phyloP scores from a whole-genome alignment of 2,797 vertebrate species.

The Parauchenoglanis punctatus region DNA sequence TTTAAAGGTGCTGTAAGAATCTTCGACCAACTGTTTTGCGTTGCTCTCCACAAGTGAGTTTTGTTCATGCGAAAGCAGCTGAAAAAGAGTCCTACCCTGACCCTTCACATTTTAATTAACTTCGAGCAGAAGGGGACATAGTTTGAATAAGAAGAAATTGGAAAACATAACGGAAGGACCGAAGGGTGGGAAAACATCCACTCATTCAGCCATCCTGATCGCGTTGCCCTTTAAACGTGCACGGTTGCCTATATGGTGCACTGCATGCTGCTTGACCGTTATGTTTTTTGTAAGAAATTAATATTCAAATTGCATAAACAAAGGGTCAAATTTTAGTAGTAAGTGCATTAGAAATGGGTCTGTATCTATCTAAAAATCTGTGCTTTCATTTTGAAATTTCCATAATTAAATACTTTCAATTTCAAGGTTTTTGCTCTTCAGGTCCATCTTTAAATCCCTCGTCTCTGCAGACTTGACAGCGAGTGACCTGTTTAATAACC shows the following conservation, averaged over 20 bases:
- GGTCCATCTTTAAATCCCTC: neutral
- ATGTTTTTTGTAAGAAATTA: neutral
- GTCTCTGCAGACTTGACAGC: slow-evolving; percentile 25
- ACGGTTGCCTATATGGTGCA: slow-evolving; percentile 14
- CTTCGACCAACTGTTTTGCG: slow-evolving; percentile 65
- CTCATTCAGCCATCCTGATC: slow-evolving; percentile 33
- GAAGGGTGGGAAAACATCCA: slow-evolving; percentile 51
- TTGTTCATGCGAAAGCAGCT: slow-evolving; percentile 65
- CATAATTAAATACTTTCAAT: neutral
- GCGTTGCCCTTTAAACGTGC: slow-evolving; percentile 49
- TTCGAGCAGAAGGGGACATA: slow-evolving; percentile 62
- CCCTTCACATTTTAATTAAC: slow-evolving; percentile 67
- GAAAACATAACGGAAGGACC: slow-evolving; percentile 48
- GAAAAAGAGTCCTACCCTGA: slow-evolving; percentile 60
- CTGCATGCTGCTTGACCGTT: too few species aligned
- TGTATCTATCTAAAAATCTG: neutral
- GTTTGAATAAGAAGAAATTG: slow-evolving; percentile 55
- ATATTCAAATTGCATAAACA: neutral
- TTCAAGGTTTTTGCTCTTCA: neutral
- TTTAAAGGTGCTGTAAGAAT: slow-evolving; percentile 65
- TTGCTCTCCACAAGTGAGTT: slow-evolving; percentile 65
- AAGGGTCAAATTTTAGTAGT: neutral
- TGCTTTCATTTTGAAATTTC: neutral
- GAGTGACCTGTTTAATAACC: slow-evolving; percentile 49
- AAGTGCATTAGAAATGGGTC: neutral